Base-by-base conservation (phyloP, 2,797 vertebrate genomes). In the Tokudaia tokunoshimensis region DNA sequence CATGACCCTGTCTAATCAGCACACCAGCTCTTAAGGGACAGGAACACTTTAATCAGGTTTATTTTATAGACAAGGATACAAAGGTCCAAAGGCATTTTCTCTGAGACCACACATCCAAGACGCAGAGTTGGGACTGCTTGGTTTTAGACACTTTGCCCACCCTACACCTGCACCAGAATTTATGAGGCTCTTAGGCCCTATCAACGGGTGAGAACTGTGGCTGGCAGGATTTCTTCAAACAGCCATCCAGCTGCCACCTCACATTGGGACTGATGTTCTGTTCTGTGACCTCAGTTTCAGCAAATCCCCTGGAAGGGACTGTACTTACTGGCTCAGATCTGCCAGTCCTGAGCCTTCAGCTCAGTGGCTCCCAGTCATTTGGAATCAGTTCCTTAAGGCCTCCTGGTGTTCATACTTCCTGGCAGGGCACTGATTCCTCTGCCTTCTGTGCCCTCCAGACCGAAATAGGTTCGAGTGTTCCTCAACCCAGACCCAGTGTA, bases 61-160 rank as follows among this genome's bases (percentile, higher is more conserved):
- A 22, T 89, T 88, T 94, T 55, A 80, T 6, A 74, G 91, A 65
- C 34, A 41, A 90, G 37, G 79, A 96, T 75, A 90, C 17, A 3
- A 86, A 92, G n/a, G 13, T 22, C 82, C 20, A 31, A 75, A 92
- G 37, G n/a, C 85, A 57, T 50, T 63, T 92, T 67, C 55, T 63
- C 92, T 14, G 65, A 67, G 81, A 76, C 59, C 79, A 55, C 22
- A 57, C 13, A 50, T 34, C 37, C 4, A 55, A 76, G 52, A 81
- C 0, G 0, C 3, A 55, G 57, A 37, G 52, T 90, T n/a, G 88
- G 67, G 79, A 55, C 44, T 59, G 17, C 59, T n/a, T 50, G 47
- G 13, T 67, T 89, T 55, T 94, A 65, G 85, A 96, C 20, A 61
- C 31, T 76, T 13, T 0, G 0, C 24, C 13, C 6, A 63, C 20